Base-by-base conservation (phyloP, 2,888 invertebrate genomes). In the Exephanes ischioxanthus region DNA sequence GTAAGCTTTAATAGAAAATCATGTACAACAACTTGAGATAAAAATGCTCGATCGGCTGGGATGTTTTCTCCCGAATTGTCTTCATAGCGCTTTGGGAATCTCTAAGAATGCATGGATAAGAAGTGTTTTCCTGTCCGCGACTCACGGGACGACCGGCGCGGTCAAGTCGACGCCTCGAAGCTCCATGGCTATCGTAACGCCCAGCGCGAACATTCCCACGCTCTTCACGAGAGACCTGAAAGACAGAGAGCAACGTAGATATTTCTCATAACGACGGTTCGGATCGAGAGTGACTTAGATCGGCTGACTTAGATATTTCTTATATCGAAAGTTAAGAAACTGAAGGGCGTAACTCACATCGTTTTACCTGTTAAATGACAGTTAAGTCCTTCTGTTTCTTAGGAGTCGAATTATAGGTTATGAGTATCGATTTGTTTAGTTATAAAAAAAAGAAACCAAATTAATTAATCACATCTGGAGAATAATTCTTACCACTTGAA, bases 171-270 rank as follows among this genome's bases (percentile, higher is more conserved):
- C 94, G 81, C 97, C 97, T 70, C 96, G 95, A 90, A 96, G 97
- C 93, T 97, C 97, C 91, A 97, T 96, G 2, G 98, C 97, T 90
- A 98, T 96, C 87, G 96, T 96, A 6, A 98, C 95, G 75, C 97
- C 98, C 82, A 97, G 93, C 87, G 96, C 95, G 93, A 98, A 98
- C 90, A 97, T 94, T n/a, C 96, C 96, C 81, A 97, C 95, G 93
- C 97, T 97, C 94, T 98, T 98, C 71, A 97, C 96, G 58, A 97
- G 91, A 90, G 97, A 96, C 98, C 98, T 98, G 95, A 80, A 95
- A 94, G 90, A 82, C 67, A 63, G 45, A 61, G 85, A 72, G 55
- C 53, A 0, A 16, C 16, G 66, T 84, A 83, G 89, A 89, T 73
- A 70, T 83, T 88, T 71, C 67, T 58, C 33, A 77, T 70, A 63